Base-by-base conservation (phyloP, 2,113 vertebrate species). In the Sander lucioperca region DNA sequence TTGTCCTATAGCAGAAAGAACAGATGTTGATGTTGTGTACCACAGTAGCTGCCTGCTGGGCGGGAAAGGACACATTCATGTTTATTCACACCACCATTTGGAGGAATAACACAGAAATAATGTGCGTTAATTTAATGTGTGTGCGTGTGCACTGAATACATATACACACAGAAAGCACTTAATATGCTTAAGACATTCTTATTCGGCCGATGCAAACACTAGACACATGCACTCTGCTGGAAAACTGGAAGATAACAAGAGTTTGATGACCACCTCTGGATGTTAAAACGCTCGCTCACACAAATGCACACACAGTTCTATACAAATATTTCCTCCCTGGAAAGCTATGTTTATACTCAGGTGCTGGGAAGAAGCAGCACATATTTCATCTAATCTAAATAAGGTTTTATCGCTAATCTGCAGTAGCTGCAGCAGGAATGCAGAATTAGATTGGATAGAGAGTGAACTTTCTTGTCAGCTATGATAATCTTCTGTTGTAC, bases 1-100 rank as follows among this genome's bases (percentile, higher is more conserved):
- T 83, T 86, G 85, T 86, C 64, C 50, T 80, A 18, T 3, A 51
- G 86, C 47, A 72, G 18, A 66, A 74, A 77, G 71, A 80, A 88
- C 73, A 89, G 80, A 80, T 87, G 86, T 47, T 77, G 74, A 85
- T 58, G 72, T 68, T 61, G 63, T 25, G 14, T 66, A 69, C 15
- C 27, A 65, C 64, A 70, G 47, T 62, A 63, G 75, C 68, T 80
- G 58, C 79, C 77, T 75, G 87, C 88, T 85, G 83, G 77, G 84
- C 72, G 65, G 74, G 25, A 84, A 72, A 77, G 61, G 71, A 88
- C 79, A 90, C 80, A 83, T 80, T 85, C 70, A 73, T 91, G 66
- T 87, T 88, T 79, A 86, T 87, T 86, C 86, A 86, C 69, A 69
- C 39, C 43, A n/a, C 53, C 73, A 70, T 89, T 75, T 84, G 47